phyloP scores from a whole-genome alignment of 2,888 invertebrate genomes.

The Nomada lathburiana region DNA sequence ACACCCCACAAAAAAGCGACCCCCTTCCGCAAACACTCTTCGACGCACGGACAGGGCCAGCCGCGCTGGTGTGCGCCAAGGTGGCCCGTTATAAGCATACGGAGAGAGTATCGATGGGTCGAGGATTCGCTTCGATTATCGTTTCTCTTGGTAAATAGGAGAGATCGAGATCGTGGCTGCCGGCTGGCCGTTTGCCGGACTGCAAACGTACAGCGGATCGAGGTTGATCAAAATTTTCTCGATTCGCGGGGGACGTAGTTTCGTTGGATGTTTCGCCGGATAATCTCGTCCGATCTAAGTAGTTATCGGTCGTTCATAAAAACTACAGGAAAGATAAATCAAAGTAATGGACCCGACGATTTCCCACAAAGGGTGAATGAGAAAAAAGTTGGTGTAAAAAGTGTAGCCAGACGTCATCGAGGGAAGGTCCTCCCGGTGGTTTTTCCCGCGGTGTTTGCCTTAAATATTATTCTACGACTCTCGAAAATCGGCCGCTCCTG shows the following conservation, averaged over 20 bases:
- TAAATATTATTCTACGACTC: slow-evolving; percentile 78
- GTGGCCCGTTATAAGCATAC: slow-evolving; percentile 55
- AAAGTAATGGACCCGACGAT: slow-evolving; percentile 10
- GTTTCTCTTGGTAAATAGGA: slow-evolving; percentile 31
- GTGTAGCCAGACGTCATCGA: slow-evolving; percentile 35
- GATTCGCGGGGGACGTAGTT: too few species aligned
- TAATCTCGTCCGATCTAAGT: not conserved
- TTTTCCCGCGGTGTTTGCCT: slow-evolving; percentile 73
- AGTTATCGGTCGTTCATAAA: not conserved
- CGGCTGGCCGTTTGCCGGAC: not conserved
- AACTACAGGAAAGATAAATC: slow-evolving; percentile 30
- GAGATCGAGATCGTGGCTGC: slow-evolving; percentile 4
- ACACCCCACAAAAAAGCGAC: slow-evolving; percentile 68
- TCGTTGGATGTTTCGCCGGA: not conserved
- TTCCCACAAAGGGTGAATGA: slow-evolving; percentile 45
- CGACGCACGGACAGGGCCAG: slow-evolving; percentile 19
- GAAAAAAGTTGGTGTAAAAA: slow-evolving; percentile 33
- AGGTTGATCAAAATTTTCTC: too few species aligned
- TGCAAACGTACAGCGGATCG: too few species aligned
- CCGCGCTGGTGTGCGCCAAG: slow-evolving; percentile 22
- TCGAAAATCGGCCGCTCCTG: slow-evolving; percentile 53
- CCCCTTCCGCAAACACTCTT: slow-evolving; percentile 77
- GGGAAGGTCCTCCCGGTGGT: slow-evolving; percentile 30
- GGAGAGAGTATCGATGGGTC: slow-evolving; percentile 53
- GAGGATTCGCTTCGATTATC: slow-evolving; percentile 19